Evolutionary conservation across 2,888 invertebrate genomes (phyloP), one percentile per base, ranked within the genome.

Genomic region (Arenicola marina): DNA sequence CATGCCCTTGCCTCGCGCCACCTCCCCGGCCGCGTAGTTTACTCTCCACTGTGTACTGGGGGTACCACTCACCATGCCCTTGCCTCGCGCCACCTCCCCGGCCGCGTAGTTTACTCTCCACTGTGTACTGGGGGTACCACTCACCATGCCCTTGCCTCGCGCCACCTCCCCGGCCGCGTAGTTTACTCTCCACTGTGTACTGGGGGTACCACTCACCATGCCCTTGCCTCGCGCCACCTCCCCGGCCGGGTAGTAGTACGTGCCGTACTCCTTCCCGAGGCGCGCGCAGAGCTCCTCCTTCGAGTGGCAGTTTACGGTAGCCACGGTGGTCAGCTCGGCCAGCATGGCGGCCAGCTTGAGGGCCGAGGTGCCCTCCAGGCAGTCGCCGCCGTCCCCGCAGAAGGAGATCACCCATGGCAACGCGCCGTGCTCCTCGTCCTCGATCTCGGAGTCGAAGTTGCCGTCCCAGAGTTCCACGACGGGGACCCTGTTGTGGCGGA

Each of bases 281-380:
- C 84, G 75, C 34, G 83, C 73, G 73, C 88, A 88, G 21, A 88
- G 74, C 26, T 81, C 66, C 24, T 75, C 75, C 62, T 73, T 75
- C 24, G 83, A 75, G 63, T 73, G 68, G 69, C 87, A 86, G 66
- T 87, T 86, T 44, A 89, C 83, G 26, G 81, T 78, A 32, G 87
- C 87, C 44, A 89, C 85, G 71, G 85, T 82, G 33, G 85, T 85
- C 61, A 87, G 72, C 48, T 83, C 84, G 59, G 83, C 79, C 84
- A 93, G 86, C 82, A 89, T 89, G 56, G 89, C 89, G 54, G 91
- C 89, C 38, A 92, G 84, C 82, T 91, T 91, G 1, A 86, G 84
- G 44, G 87, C 82, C 1, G 87, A 86, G 70, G 87, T 85, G 15
- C 82, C 81, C 53, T 87, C 86, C 18, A 89, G 83, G 74, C 88